A percentile compares a stretch with the other conserved stretches of the same genome.
These are phyloP conservation scores for Tipula helvola DNA, from an alignment of 2,888 invertebrate species.

Conservation along the genomic window DNA sequence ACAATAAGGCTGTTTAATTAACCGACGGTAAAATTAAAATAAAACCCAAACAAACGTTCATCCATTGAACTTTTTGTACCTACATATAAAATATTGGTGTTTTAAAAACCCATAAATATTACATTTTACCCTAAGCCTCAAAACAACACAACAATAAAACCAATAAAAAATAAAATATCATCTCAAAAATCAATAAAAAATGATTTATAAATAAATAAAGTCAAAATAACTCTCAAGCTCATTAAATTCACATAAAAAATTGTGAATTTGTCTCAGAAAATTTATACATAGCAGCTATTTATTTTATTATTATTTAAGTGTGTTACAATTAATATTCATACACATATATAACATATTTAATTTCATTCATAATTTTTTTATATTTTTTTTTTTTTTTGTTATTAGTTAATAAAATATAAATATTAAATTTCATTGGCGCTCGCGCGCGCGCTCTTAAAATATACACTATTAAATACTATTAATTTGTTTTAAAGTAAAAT, in stretches of 20 bases:
- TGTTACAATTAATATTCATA: neutral
- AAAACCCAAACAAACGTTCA: too few relatives aligned
- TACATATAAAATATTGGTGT: too few relatives aligned
- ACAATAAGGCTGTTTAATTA: too few relatives aligned
- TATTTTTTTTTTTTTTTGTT: neutral
- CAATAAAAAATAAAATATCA: neutral
- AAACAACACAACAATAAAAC: neutral
- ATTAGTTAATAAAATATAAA: neutral
- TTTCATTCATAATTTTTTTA: neutral
- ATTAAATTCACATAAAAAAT: neutral
- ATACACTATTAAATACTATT: neutral
- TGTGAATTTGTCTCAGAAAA: neutral
- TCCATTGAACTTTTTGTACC: too few relatives aligned
- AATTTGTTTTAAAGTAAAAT: neutral
- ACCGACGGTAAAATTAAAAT: too few relatives aligned
- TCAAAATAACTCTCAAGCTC: neutral
- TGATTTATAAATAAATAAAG: conserved; percentile 4
- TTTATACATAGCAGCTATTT: neutral
- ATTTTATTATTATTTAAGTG: neutral
- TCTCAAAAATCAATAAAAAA: neutral
- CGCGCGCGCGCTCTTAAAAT: neutral
- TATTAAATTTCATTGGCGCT: neutral
- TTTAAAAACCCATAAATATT: too few relatives aligned
- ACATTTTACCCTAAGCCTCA: neutral
- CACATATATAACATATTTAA: neutral